Evolutionary conservation across 2,888 invertebrate species (phyloP), one percentile per base, ranked within the genome.

Genomic region (Eutolmus rufibarbis): DNA sequence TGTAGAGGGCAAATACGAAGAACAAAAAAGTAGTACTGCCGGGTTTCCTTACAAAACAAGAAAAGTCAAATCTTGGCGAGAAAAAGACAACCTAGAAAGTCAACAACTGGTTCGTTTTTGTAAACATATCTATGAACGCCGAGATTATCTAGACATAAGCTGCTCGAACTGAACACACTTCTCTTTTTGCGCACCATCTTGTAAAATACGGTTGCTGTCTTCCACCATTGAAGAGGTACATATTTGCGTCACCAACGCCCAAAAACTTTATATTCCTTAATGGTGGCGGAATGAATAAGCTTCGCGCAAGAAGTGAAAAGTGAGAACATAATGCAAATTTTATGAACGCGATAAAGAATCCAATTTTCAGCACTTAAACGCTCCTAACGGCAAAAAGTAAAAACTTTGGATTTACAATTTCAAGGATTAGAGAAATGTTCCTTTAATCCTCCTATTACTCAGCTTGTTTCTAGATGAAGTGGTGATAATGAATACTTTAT

Each of bases 291-390:
- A 85, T 85, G 74, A 85, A 85, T 74, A 74, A 74, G 85, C 46
- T 43, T 23, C 46, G 43, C 28, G 46, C 74, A 88, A 88, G 86
- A 88, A 87, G 87, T 87, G 87, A 87, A 88, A 88, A 88, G 87
- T 88, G 88, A 88, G 88, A 88, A 86, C 74, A 85, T 87, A 88
- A 88, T 88, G 88, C 88, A 88, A 88, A 88, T 88, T 88, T 88
- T 88, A 88, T 88, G 86, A 87, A 86, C 86, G 82, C 87, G 88
- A 88, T 88, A 88, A 88, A 88, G 87, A 88, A 87, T 88, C 87
- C 88, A 88, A 88, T 88, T 88, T 88, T 86, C 86, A 88, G 86
- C 88, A 87, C 87, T 88, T 88, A 88, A 88, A 88, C 76, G 87
- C 81, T 88, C 74, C 86, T 51, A 86, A 86, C 77, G 77, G 84